Base-by-base conservation (phyloP, 2,797 vertebrate genomes). In the Cheracebus regulus region DNA sequence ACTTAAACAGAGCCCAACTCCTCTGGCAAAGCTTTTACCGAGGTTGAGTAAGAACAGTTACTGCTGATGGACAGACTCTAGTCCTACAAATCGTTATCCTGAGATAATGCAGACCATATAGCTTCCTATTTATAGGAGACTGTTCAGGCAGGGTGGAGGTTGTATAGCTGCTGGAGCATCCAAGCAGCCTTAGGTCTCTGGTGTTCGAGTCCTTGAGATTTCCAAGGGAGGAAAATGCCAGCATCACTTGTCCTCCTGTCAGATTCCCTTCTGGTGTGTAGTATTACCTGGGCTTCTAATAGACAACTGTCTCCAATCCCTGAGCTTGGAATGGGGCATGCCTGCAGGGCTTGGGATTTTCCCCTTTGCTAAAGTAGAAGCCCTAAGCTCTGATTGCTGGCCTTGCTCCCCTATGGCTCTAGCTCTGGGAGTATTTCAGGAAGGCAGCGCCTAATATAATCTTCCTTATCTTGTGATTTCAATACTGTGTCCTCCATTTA, bases 371-470 rank as follows among this genome's bases (percentile, higher is more conserved):
- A 80, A 78, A 92, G 64, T 61, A 91, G 81, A 92, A 96, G n/a
- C 73, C 79, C n/a, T n/a, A 57, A 85, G 28, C n/a, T 93, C 55
- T 78, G 64, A 86, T 14, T 55, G 20, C 55, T 98, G 95, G 87
- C 50, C 61, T 97, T 82, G 50, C 1, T 96, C 90, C 67, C 73
- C 26, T 12, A 26, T 19, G 96, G 52, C 79, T 90, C 36, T 58
- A 67, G 28, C 44, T 95, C 39, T 2, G 12, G 87, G 70, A 92
- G 93, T 41, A 79, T 95, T 93, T 76, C 92, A 97, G 75, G 58
- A 91, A 95, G 94, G 52, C 85, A 94, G 52, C 93, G 28, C 79
- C 90, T 96, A 94, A 96, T 94, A 93, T 97, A 97, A 88, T 93
- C 83, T 50, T 44, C 7, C 4, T 72, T 94, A 64, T 44, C 67